Percentiles rank a stretch among this genome's conserved stretches.
These are phyloP conservation scores for Solea senegalensis DNA, from an alignment of 2,113 vertebrate species.

Conservation along the genomic window DNA sequence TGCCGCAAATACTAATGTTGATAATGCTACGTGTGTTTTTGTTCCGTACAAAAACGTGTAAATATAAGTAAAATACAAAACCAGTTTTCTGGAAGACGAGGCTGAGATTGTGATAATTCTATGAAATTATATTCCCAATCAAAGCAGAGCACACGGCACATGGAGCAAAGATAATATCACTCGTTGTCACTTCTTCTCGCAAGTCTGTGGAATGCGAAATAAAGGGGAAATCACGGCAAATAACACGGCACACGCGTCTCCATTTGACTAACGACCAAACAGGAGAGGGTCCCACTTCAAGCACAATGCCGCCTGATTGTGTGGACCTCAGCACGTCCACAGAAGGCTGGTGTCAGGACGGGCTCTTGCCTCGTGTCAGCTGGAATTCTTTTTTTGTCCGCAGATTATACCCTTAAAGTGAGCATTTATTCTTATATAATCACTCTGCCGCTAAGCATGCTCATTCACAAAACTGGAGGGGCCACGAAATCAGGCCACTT, in stretches of 20 bases:
- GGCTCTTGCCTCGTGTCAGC: conserved; percentile 33
- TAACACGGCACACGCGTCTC: conserved; percentile 18
- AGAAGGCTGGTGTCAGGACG: conserved; percentile 13
- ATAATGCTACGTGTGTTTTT: too few relatives aligned
- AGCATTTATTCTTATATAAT: conserved; percentile 40
- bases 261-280: conserved; percentile 66
- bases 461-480: conserved; percentile 3
- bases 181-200: not conserved
- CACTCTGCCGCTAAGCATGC: not conserved
- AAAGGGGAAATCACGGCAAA: conserved; percentile 45
- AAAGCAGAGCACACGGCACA: not conserved
- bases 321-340: conserved; percentile 42
- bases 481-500: conserved; percentile 40
- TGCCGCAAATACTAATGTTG: too few relatives aligned
- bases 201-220: conserved; percentile 5
- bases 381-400: conserved; percentile 38
- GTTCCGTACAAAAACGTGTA: too few relatives aligned
- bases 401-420: conserved; percentile 35
- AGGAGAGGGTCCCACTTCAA: conserved; percentile 64
- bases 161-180: conserved; percentile 14
- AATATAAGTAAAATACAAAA: too few relatives aligned
- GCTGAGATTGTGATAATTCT: too few relatives aligned
- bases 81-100: too few relatives aligned
- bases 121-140: too few relatives aligned
- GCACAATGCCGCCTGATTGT: conserved; percentile 78